Conservation (phyloP, 2,888 invertebrate species). For the Parthenolecanium corni region DNA sequence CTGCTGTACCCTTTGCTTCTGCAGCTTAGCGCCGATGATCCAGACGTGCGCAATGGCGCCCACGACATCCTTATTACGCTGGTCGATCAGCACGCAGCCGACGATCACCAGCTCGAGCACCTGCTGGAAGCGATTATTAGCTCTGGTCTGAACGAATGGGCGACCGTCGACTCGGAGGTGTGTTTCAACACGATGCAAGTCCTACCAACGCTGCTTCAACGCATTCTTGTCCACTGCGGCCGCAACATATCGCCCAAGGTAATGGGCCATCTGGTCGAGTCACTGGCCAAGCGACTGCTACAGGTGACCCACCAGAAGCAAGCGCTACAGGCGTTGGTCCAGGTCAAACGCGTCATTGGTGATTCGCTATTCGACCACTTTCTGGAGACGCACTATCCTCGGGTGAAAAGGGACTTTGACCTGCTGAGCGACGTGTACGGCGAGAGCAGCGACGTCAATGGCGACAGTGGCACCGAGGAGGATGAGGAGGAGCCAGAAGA, state of each 20-base stretch:
- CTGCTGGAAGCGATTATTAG: too few relatives aligned
- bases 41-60: too few relatives aligned
- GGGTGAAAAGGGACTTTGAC: constrained; percentile 46
- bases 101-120: too few relatives aligned
- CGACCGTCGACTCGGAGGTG: too few relatives aligned
- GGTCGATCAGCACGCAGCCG: too few relatives aligned
- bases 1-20: too few relatives aligned
- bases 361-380: constrained; percentile 45
- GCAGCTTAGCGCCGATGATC: too few relatives aligned
- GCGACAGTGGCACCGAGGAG: constrained; percentile 36
- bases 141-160: too few relatives aligned
- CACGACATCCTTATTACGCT: too few relatives aligned
- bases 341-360: constrained; percentile 57
- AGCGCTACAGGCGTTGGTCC: constrained; percentile 54
- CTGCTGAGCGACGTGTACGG: constrained; percentile 50
- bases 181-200: too few relatives aligned
- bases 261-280: constrained; percentile 38
- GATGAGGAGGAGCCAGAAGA: constrained; percentile 50
- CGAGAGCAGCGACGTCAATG: constrained; percentile 31
- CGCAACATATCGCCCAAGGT: constrained; percentile 34
- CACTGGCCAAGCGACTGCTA: constrained; percentile 41
- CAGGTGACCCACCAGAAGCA: constrained; percentile 50
- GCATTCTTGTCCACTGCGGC: too few relatives aligned
- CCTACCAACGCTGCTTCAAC: too few relatives aligned
- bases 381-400: constrained; percentile 40